Evolutionary conservation across 2,888 invertebrate genomes (phyloP).

Genomic region (Sminthurinus aureus): DNA sequence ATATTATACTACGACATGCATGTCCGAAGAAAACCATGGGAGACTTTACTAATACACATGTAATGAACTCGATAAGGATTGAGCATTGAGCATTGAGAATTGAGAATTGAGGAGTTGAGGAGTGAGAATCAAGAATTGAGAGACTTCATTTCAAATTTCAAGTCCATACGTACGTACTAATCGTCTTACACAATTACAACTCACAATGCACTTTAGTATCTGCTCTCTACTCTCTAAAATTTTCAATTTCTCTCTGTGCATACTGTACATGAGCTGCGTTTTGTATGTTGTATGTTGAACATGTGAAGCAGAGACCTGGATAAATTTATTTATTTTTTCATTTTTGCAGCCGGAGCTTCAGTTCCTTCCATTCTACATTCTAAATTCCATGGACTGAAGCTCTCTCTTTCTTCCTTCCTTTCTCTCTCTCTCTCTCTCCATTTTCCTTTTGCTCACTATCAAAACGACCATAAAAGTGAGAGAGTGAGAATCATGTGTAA

Average conservation of each 20-base stretch:
- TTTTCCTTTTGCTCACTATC: background rate
- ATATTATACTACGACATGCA: too few relatives aligned
- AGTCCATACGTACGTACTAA: background rate
- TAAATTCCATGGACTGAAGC: background rate
- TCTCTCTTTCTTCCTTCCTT: background rate
- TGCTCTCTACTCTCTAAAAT: too few relatives aligned
- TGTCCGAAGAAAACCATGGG: too few relatives aligned
- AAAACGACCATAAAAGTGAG: background rate
- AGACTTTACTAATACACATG: too few relatives aligned
- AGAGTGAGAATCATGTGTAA: background rate
- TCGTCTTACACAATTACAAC: background rate
- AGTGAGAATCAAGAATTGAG: background rate
- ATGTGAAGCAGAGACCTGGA: background rate
- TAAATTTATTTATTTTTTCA: slow-evolving; percentile 13
- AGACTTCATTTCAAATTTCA: background rate
- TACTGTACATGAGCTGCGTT: too few relatives aligned
- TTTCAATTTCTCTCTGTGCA: too few relatives aligned
- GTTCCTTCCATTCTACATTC: background rate
- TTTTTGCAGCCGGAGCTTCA: background rate
- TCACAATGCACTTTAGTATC: background rate
- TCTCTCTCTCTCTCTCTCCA: background rate
- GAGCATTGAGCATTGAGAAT: too few relatives aligned
- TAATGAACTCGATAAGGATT: too few relatives aligned
- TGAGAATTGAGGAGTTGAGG: background rate
- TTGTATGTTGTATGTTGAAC: too few relatives aligned